phyloP scores from a whole-genome alignment of 2,797 vertebrate species.

The Cuniculus paca region DNA sequence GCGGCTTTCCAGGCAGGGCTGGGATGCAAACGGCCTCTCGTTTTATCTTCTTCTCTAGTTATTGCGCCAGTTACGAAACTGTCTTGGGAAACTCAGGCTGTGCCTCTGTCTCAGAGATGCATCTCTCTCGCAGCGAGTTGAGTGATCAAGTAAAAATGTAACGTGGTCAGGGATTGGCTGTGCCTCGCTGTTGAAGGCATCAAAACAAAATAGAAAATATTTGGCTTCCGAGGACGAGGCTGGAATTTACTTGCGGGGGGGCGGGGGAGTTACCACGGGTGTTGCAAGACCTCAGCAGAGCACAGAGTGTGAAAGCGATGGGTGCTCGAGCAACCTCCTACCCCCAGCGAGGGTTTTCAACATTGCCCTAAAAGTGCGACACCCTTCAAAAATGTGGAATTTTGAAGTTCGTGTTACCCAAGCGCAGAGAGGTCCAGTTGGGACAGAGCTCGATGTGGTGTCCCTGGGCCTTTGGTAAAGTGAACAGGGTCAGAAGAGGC shows the following conservation, averaged over 20 bases:
- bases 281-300: constrained; percentile 71
- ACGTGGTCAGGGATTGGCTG: not conserved
- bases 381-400: not conserved
- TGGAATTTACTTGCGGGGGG: constrained; percentile 61
- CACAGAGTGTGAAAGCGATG: not conserved
- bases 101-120: not conserved
- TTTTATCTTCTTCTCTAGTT: not conserved
- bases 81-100: not conserved
- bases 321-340: not conserved
- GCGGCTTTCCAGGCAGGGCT: not conserved
- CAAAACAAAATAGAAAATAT: constrained; percentile 70
- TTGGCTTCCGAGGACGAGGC: constrained; percentile 85
- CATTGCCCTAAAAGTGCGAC: constrained; percentile 4
- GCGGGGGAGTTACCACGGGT: constrained; percentile 79
- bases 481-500: not conserved
- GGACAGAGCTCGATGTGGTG: not conserved
- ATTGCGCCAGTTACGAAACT: not conserved
- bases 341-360: not conserved
- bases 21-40: not conserved
- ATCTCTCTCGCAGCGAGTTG: constrained; percentile 11
- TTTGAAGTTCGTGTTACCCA: constrained; percentile 9
- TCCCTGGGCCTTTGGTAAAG: not conserved
- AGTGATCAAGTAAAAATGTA: not conserved
- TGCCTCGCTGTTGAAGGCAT: constrained; percentile 3
- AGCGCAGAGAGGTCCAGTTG: not conserved